A percentile compares a stretch with the other conserved stretches of the same genome.
phyloP scores from a whole-genome alignment of 2,797 vertebrate genomes.

The Oryzias dopingdopingensis region DNA sequence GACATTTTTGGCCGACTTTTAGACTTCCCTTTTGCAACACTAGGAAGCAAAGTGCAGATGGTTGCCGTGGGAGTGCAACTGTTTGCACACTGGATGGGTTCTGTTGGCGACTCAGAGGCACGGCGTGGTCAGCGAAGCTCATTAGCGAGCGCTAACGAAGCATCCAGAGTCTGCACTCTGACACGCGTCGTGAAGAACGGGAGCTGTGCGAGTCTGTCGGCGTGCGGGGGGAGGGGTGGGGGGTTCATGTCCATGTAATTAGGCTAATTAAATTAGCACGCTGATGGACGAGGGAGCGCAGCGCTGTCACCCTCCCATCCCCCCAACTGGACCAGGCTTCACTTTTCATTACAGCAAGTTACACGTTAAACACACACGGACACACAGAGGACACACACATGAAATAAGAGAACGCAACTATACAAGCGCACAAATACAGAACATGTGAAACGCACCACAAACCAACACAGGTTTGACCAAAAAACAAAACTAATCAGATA shows the following conservation, averaged over 20 bases:
- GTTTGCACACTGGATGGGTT: slow-evolving; percentile 8
- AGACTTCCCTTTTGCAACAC: too few relatives aligned
- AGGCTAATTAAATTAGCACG: slow-evolving; percentile 81
- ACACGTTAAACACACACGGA: slow-evolving; percentile 16
- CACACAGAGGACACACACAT: slow-evolving; percentile 2
- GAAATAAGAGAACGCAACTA: slow-evolving; percentile 10
- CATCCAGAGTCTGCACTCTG: slow-evolving; percentile 53
- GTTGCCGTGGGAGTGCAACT: neutral
- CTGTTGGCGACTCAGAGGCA: neutral
- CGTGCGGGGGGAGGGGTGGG: slow-evolving; percentile 16
- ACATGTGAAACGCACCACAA: too few relatives aligned
- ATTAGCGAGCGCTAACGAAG: slow-evolving; percentile 70
- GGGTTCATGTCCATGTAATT: slow-evolving; percentile 67
- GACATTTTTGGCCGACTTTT: too few relatives aligned
- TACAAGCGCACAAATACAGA: neutral
- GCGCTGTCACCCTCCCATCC: slow-evolving; percentile 59
- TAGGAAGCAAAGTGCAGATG: too few relatives aligned
- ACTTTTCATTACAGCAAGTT: slow-evolving; percentile 47
- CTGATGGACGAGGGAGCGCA: slow-evolving; percentile 76
- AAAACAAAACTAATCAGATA: too few relatives aligned
- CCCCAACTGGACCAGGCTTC: slow-evolving; percentile 44
- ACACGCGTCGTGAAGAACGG: slow-evolving; percentile 34
- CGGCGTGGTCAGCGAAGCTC: slow-evolving; percentile 51
- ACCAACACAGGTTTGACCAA: too few relatives aligned
- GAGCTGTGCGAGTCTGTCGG: slow-evolving; percentile 9